Evolutionary conservation across 2,797 vertebrate species (phyloP).

Genomic region (Meda fulgida): DNA sequence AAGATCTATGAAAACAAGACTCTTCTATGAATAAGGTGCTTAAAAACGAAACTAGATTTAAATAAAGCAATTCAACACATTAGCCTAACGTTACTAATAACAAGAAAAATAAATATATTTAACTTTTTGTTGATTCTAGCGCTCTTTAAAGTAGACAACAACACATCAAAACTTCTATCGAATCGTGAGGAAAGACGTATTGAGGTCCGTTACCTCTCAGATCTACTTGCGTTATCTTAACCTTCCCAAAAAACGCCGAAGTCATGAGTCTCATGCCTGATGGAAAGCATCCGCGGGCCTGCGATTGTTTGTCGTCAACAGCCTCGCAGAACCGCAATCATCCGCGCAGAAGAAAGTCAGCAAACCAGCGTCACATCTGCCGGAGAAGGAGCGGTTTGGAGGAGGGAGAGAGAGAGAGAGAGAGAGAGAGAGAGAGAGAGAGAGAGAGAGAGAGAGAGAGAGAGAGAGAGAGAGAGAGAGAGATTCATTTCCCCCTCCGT

Average conservation of each 20-base stretch:
- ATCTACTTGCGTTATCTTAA: background rate
- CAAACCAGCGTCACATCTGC: slow-evolving; percentile 35
- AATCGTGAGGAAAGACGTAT: background rate
- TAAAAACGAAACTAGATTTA: background rate
- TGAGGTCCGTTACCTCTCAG: slow-evolving; percentile 22
- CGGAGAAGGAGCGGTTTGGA: background rate
- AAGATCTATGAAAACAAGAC: background rate
- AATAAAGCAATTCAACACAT: background rate
- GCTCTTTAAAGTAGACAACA: background rate
- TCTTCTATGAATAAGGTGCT: background rate
- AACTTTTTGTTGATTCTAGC: background rate
- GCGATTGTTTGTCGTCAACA: slow-evolving; percentile 2
- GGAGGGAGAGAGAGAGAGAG: background rate
- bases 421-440: background rate
- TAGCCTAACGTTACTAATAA: background rate
- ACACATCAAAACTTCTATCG: background rate
- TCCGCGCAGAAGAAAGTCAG: slow-evolving; percentile 11
- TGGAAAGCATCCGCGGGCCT: slow-evolving; percentile 4
- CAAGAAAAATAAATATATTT: background rate
- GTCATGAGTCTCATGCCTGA: slow-evolving; percentile 1
- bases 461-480: too few relatives aligned
- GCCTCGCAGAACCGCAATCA: slow-evolving; percentile 24
- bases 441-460: background rate
- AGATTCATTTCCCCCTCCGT: background rate
- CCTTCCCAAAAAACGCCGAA: slow-evolving; percentile 2